Evolutionary conservation across 2,888 invertebrate genomes (phyloP), one percentile per base, ranked within the genome.

Genomic region (Anorthoa munda): DNA sequence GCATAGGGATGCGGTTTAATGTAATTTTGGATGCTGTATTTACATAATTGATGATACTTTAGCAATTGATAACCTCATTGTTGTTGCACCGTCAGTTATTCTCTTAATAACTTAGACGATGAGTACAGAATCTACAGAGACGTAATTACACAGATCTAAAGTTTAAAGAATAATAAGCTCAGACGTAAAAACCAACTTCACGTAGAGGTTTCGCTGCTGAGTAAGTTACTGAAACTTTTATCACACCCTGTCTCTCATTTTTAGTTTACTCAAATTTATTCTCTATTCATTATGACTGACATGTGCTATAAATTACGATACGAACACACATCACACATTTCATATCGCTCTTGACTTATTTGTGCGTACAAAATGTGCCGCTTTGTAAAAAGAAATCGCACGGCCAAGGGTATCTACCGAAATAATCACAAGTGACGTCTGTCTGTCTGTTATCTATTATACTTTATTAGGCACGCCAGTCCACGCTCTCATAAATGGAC

Each of bases 401-500:
- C 31, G 21, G 65, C 13, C 15, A 45, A 13, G 59, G 31, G 60
- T 45, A 13, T 55, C 31, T 56, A 63, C 68, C 66, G 21, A 72
- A 75, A 81, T 84, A 76, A 71, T 80, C 65, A 66, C 68, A 50
- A 50, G 53, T 77, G 73, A 74, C 71, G 73, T 77, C 50, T 81
- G 51, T 72, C 60, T 21, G 55, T 4, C 60, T 56, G 68, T 75
- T 77, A 81, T 81, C 82, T 75, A 75, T 72, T 67, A 81, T 72
- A 72, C 50, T 77, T 64, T 83, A 77, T 73, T 75, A 77, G 77
- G 55, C 53, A 70, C 18, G 67, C 61, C 66, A 72, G 77, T 80
- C 77, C 61, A 61, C 53, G 72, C 67, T 79, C 74, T 77, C 71
- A 66, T 72, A 76, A 84, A 88, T 88, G 87, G 89, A 85, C 87